Base-by-base conservation (phyloP, 2,797 vertebrate genomes). In the Bovichtus diacanthus region DNA sequence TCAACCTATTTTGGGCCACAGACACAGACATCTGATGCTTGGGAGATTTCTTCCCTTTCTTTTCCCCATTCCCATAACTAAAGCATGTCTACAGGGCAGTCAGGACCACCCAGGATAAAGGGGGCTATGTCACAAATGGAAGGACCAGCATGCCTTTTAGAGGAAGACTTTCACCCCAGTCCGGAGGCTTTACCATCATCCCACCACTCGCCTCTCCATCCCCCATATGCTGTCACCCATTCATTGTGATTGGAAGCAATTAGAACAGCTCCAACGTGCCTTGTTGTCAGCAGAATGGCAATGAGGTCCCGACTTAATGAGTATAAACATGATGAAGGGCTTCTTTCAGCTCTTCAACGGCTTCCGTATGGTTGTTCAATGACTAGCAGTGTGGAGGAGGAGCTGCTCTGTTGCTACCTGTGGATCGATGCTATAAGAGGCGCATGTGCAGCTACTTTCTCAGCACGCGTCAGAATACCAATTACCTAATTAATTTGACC, bases 301-400 rank as follows among this genome's bases (percentile, higher is more conserved):
- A 82, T 71, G 81, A 89, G 74, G 74, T 85, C 83, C 78, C 16
- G 60, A 81, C 76, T 86, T 88, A 87, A 90, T 88, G 89, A 92
- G 84, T 63, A 69, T 60, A 86, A 84, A 81, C 82, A 80, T 68
- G 79, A 92, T 88, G 82, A 91, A 89, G 85, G 74, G 76, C 70
- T 87, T 84, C 82, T 88, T 90, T 91, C 75, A 86, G 74, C 50
- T 69, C 53, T 74, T 81, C 27, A 56, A 31, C 75, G 54, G 59
- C 43, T 49, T 74, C 62, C 21, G 29, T 55, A 39, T 58, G 51
- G 50, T 38, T 38, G 51, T 73, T 64, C 18, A 60, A 2, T 64
- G 66, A 71, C 31, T 47, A 27, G 53, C 76, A 23, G 51, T 0
- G 6, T 21, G 34, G 27, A 74, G 36, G 64, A 70, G 31, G 70